A percentile compares a stretch with the other conserved stretches of the same genome.
Conservation (phyloP, 2,113 vertebrate genomes). For the Penelope pileata region DNA sequence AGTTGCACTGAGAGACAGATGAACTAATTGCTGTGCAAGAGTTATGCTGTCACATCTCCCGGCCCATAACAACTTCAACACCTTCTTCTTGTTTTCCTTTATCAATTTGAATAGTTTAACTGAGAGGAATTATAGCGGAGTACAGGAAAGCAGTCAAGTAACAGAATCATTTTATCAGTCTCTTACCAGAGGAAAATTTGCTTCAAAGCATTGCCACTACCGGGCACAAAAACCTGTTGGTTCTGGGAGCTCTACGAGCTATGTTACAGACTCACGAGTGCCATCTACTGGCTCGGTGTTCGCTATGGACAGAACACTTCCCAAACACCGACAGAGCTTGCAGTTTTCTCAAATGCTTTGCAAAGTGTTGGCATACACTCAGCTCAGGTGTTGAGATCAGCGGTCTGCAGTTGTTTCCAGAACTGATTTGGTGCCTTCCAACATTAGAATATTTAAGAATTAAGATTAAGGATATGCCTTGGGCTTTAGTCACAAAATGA, state of each 20-base stretch:
- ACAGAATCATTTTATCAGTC: background rate
- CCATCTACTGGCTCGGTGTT: conserved; percentile 44
- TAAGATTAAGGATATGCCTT: background rate
- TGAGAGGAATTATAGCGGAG: background rate
- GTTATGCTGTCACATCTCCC: background rate
- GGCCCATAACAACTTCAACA: background rate
- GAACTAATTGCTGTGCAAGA: background rate
- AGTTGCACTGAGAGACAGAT: background rate
- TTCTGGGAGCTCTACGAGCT: background rate
- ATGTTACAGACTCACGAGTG: background rate
- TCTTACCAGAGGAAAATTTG: background rate
- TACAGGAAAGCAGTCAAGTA: background rate
- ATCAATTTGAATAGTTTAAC: background rate
- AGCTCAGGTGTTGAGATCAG: background rate
- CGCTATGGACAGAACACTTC: background rate
- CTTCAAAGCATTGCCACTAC: background rate
- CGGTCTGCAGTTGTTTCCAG: background rate
- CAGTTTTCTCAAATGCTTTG: background rate
- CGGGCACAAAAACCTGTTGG: background rate
- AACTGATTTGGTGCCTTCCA: background rate
- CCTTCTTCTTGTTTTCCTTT: background rate
- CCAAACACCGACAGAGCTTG: fast-evolving
- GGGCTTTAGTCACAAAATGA: background rate
- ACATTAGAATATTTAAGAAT: background rate
- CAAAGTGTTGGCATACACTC: background rate